Percentiles rank a stretch among this genome's conserved stretches.
Conservation (phyloP, 2,797 vertebrate species). For the Sebastes vulpes region DNA sequence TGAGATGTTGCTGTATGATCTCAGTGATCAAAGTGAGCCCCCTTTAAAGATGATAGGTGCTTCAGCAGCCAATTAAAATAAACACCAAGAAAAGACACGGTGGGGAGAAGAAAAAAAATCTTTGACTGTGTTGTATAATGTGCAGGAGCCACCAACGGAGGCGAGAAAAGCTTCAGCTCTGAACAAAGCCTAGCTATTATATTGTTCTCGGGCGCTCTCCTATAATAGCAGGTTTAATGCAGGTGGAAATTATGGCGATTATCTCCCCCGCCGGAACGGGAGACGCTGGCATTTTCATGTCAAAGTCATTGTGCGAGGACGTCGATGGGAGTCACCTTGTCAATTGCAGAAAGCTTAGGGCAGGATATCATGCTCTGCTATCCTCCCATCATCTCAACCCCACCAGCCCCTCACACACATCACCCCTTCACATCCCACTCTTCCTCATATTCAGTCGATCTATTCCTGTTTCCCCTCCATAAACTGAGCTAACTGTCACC, state of each 20-base stretch:
- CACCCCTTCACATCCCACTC: neutral
- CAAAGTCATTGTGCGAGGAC: constrained; percentile 50
- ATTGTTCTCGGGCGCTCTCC: constrained; percentile 25
- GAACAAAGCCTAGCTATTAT: constrained; percentile 34
- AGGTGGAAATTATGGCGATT: constrained; percentile 72
- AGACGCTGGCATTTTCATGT: constrained; percentile 44
- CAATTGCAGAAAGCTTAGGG: constrained; percentile 42
- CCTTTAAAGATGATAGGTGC: neutral
- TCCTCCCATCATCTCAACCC: neutral
- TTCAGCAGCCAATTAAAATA: neutral
- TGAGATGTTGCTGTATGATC: neutral
- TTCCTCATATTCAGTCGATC: neutral
- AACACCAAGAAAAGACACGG: neutral
- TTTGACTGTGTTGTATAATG: constrained; percentile 12
- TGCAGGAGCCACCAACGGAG: neutral
- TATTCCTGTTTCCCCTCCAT: neutral
- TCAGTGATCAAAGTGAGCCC: neutral
- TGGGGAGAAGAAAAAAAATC: neutral
- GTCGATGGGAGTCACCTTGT: constrained; percentile 56
- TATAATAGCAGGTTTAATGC: constrained; percentile 72
- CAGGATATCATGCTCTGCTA: constrained; percentile 33
- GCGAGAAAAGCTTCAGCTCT: neutral
- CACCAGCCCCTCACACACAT: neutral
- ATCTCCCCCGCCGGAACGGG: constrained; percentile 32
- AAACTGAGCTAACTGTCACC: neutral